Evolutionary conservation across 2,113 vertebrate genomes (phyloP), one percentile per base, ranked within the genome.

Genomic region (Bostrychus sinensis): DNA sequence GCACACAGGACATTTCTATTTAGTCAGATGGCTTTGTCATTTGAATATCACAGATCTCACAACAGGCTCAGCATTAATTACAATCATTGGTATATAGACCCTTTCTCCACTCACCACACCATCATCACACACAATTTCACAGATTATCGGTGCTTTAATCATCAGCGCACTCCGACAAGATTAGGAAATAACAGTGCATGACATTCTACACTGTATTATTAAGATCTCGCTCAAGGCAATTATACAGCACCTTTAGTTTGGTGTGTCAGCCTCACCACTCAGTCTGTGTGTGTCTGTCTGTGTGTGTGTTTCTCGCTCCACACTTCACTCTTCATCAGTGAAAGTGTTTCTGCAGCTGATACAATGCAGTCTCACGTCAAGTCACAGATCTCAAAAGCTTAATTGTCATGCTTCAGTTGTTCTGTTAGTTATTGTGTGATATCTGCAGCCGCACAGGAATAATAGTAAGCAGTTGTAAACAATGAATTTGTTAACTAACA

Each of bases 111-210:
- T 72, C 46, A 62, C 19, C 23, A 61, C 42, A 30, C 30, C 48
- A 50, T 11, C 45, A 4, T 34, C 43, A 17, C 43, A 25, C 28
- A 7, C 41, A 48, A 8, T 60, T 57, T 58, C 50, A 62, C 43
- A 62, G 30, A 68, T 71, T 61, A 58, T 56, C 70, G 48, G 16
- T 16, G 16, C 16, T 61, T 39, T 64, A 50, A 77, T 80, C 56
- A 37, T 26, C 51, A 75, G 46, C 39, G 38, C 23, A 39, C 43
- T 70, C 39, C 13, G 19, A 39, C 17, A 41, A 61, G 55, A 71
- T 75, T 46, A 61, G 55, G 61, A 73, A 68, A 65, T 42, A 50
- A 37, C 55, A 48, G 36, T 25, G 38, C 71, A 42, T 68, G 62
- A 60, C 66, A 48, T 56, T 30, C 59, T 37, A 28, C 54, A 20